These are phyloP conservation scores for Tinamus guttatus DNA, from an alignment of 2,113 vertebrate genomes.

Conservation along the genomic window DNA sequence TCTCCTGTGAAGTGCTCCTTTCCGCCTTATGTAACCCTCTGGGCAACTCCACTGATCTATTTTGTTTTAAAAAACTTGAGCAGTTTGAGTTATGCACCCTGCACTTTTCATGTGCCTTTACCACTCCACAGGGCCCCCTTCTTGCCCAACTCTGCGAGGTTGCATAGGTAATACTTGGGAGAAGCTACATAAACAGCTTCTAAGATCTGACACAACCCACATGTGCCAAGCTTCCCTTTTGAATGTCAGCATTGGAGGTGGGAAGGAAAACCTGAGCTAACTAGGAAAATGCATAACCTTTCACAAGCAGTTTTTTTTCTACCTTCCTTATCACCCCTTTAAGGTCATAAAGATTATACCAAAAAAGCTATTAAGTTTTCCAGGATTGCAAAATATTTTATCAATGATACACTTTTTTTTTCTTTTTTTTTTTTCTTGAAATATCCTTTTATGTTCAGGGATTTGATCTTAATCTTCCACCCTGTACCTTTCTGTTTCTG, in stretches of 20 bases:
- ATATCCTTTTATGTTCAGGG: slow-evolving; percentile 59
- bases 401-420: slow-evolving; percentile 57
- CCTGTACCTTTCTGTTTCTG: not conserved
- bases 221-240: slow-evolving; percentile 52
- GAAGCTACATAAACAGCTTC: slow-evolving; percentile 65
- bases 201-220: slow-evolving; percentile 8
- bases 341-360: slow-evolving; percentile 65
- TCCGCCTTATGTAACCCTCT: slow-evolving; percentile 48
- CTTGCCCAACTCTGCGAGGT: slow-evolving; percentile 5
- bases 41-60: slow-evolving; percentile 50
- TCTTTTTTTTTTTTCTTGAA: slow-evolving; percentile 51
- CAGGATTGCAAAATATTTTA: slow-evolving; percentile 74
- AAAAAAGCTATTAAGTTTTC: slow-evolving; percentile 62
- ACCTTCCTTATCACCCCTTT: slow-evolving; percentile 64
- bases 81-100: slow-evolving; percentile 44
- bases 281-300: slow-evolving; percentile 43
- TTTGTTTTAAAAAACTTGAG: slow-evolving; percentile 63
- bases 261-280: slow-evolving; percentile 52
- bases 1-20: slow-evolving; percentile 46
- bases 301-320: slow-evolving; percentile 66
- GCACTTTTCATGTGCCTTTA: not conserved
- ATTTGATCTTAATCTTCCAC: slow-evolving; percentile 70
- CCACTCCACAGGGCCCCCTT: slow-evolving; percentile 39
- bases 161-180: slow-evolving; percentile 28
- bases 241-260: slow-evolving; percentile 56